These are phyloP conservation scores for Tylochromis polylepis DNA, from an alignment of 2,113 vertebrate species.

Conservation along the genomic window DNA sequence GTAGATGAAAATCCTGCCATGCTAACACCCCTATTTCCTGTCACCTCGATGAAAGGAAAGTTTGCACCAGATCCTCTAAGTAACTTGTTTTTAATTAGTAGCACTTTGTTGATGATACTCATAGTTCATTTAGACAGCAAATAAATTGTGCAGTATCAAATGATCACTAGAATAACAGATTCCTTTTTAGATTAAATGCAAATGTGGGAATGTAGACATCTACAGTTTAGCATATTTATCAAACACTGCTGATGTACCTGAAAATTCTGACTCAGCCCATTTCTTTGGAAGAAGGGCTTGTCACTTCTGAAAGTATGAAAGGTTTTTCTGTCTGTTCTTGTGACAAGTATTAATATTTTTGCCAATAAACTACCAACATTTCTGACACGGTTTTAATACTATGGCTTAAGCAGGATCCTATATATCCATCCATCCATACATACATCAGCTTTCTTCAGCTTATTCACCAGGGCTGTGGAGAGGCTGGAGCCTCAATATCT, in stretches of 20 bases:
- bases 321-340: background rate
- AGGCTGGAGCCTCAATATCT: background rate
- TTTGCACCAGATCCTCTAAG: background rate
- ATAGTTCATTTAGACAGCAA: background rate
- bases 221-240: background rate
- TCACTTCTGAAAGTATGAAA: background rate
- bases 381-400: background rate
- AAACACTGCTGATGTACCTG: background rate
- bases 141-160: background rate
- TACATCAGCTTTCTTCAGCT: background rate
- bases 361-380: background rate
- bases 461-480: background rate
- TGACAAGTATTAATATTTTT: background rate
- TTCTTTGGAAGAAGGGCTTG: background rate
- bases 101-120: background rate
- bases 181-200: background rate
- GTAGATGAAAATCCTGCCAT: background rate
- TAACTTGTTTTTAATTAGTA: background rate
- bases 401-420: background rate
- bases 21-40: background rate
- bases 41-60: background rate
- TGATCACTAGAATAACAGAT: background rate
- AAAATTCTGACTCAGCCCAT: background rate
- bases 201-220: background rate
- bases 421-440: background rate